Conservation (phyloP, 2,888 invertebrate genomes). For the Melieria crassipennis region DNA sequence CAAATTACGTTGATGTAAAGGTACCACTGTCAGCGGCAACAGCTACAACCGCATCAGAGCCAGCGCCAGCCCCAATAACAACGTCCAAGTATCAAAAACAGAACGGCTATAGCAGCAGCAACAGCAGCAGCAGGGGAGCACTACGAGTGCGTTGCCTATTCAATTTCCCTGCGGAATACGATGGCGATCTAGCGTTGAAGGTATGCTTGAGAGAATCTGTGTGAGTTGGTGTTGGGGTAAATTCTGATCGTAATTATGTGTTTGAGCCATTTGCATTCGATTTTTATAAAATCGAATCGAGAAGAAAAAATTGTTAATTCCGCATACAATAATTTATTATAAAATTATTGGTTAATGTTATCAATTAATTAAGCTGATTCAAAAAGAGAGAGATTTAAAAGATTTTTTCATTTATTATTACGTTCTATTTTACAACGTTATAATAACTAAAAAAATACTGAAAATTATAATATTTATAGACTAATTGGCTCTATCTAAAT, state of each 20-base stretch:
- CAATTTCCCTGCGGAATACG: slow-evolving; percentile 74
- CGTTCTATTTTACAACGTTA: no score
- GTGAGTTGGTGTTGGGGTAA: no score
- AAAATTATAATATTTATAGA: no score
- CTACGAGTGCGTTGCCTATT: slow-evolving; percentile 74
- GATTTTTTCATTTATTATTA: no score
- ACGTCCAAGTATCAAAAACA: slow-evolving; percentile 30
- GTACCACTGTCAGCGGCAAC: slow-evolving; percentile 71
- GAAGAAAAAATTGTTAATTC: no score
- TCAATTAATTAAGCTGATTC: no score
- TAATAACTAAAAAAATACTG: no score
- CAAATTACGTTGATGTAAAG: slow-evolving; percentile 80
- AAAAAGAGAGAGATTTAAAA: no score
- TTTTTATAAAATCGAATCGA: background rate
- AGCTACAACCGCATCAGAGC: slow-evolving; percentile 29
- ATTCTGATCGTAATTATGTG: background rate
- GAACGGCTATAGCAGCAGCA: background rate
- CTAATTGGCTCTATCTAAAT: no score
- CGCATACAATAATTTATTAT: no score
- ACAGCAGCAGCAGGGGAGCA: slow-evolving; percentile 39
- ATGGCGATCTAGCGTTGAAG: slow-evolving; percentile 70
- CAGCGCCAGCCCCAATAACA: slow-evolving; percentile 31
- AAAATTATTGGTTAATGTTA: no score
- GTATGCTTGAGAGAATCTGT: slow-evolving; percentile 58
- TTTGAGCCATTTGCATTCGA: background rate